Conservation (phyloP, 2,888 invertebrate species). For the Drosophila sordidapex region DNA sequence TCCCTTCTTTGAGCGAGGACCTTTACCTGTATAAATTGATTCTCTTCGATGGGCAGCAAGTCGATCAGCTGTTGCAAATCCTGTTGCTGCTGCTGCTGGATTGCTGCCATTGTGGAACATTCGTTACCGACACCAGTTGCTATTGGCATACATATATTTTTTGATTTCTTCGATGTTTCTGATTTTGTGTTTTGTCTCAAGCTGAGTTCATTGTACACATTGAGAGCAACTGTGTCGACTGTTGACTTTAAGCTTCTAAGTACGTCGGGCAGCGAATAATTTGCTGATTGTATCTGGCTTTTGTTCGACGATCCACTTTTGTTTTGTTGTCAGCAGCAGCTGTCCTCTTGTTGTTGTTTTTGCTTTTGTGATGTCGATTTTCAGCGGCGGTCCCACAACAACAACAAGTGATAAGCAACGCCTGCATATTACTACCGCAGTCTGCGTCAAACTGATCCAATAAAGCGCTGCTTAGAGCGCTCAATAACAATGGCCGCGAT, state of each 20-base stretch:
- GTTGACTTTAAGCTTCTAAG: conserved; percentile 32
- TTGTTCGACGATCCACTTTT: conserved; percentile 50
- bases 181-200: conserved; percentile 9
- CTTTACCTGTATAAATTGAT: conserved; percentile 60
- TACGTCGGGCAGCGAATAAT: conserved; percentile 27
- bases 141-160: conserved; percentile 2
- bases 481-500: conserved; percentile 34
- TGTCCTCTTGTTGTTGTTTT: conserved; percentile 35
- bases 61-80: conserved; percentile 58
- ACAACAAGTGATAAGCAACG: conserved; percentile 57
- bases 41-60: conserved; percentile 59
- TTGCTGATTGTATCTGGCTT: conserved; percentile 51
- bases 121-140: conserved; percentile 49
- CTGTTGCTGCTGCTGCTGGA: conserved; percentile 42
- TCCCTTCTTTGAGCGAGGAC: neutral
- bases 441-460: conserved; percentile 35
- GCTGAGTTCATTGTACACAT: conserved; percentile 34
- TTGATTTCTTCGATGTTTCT: neutral
- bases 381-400: conserved; percentile 41
- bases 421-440: conserved; percentile 59
- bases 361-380: conserved; percentile 34
- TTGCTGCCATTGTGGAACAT: conserved; percentile 29
- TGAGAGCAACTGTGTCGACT: conserved; percentile 11
- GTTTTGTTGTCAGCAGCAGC: conserved; percentile 40
- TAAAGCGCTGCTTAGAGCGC: conserved; percentile 28